Evolutionary conservation across 2,797 vertebrate species (phyloP).

Genomic region (Coregonus suidteri): DNA sequence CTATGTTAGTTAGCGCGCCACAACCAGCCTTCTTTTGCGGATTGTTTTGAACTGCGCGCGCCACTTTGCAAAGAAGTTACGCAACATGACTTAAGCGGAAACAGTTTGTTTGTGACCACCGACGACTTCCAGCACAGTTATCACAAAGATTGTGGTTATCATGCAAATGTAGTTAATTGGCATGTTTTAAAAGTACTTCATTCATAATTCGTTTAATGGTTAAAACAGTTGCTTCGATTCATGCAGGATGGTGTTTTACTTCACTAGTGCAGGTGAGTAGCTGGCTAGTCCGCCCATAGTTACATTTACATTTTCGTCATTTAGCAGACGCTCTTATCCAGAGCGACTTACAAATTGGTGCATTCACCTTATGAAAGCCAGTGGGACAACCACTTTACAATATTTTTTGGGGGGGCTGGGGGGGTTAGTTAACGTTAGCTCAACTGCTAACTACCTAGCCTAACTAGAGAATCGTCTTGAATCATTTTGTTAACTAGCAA

Average conservation of each 20-base stretch:
- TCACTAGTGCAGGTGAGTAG: constrained; percentile 83
- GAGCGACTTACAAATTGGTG: too few relatives aligned
- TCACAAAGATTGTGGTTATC: background rate
- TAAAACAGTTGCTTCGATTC: constrained; percentile 13
- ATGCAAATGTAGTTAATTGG: background rate
- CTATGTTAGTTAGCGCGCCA: background rate
- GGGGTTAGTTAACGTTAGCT: too few relatives aligned
- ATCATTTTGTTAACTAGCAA: background rate
- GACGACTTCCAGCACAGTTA: too few relatives aligned
- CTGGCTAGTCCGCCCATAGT: too few relatives aligned
- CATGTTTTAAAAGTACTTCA: background rate
- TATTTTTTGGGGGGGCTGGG: too few relatives aligned
- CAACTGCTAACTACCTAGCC: background rate
- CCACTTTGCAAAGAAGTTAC: background rate
- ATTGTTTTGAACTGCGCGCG: background rate
- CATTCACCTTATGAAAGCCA: too few relatives aligned
- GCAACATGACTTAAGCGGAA: background rate
- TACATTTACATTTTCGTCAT: too few relatives aligned
- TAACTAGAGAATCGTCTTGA: background rate
- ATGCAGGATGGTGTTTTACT: constrained; percentile 90
- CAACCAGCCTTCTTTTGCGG: background rate
- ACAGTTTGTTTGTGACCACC: too few relatives aligned
- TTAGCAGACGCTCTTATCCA: too few relatives aligned
- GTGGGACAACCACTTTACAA: too few relatives aligned
- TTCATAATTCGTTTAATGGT: background rate